Base-by-base conservation (phyloP, 2,888 invertebrate species). In the Morpho helenor region DNA sequence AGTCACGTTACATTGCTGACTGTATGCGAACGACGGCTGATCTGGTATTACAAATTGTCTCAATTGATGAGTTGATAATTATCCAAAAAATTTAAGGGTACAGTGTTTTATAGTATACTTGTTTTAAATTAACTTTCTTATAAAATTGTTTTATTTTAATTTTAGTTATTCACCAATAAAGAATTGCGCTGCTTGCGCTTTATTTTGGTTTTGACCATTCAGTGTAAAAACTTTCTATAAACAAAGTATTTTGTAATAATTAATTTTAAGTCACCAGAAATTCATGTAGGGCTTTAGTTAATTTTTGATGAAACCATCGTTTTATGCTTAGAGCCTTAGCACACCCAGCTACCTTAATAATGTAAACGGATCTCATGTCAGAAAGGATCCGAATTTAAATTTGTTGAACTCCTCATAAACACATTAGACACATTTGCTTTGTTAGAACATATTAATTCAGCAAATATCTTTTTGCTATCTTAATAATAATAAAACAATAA, bases 51-150 rank as follows among this genome's bases (percentile, higher is more conserved):
- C 5, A 31, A 31, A 31, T 31, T 31, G 31, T 31, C 31, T 31
- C 31, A 31, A 31, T 31, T 31, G 23, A 23, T 23, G 2, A 23
- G 4, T 23, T 2, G 5, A 31, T 31, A 31, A 56, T 45, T 22
- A 49, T 49, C 59, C 22, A 31, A 31, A 31, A 31, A 31, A 31
- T 2, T 65, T 82, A 84, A 80, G 81, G 75, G 76, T 81, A 80
- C 79, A 77, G 77, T 80, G 76, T 82, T 82, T 83, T 79, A 79
- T 79, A 79, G 74, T 73, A 80, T 77, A 82, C 80, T 79, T 9
- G n/a, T 43, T 43, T 8, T 43, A 43, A 43, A 43, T 43, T 43
- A 76, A 74, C 67, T 78, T 80, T 79, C 68, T 68, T 82, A 81
- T 77, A 71, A 68, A 75, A 78, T 77, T 65, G 61, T 65, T 69